Conservation (phyloP, 2,888 invertebrate genomes). For the Silvanus unidentatus region DNA sequence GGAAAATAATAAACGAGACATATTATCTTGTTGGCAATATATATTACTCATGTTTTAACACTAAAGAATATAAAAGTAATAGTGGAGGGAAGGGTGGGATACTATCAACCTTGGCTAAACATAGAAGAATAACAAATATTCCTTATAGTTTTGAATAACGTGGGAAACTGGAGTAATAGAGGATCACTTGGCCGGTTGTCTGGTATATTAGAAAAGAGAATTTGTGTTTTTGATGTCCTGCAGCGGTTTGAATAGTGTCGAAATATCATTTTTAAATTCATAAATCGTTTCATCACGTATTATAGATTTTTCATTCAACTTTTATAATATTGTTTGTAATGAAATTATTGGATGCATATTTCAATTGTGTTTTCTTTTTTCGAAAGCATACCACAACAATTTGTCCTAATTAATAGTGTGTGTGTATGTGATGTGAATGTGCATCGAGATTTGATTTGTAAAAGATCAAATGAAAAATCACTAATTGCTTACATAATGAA, state of each 20-base stretch:
- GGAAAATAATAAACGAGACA: conserved; percentile 12
- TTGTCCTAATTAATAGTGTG: no score
- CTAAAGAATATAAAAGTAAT: conserved; percentile 8
- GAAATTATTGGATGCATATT: background rate
- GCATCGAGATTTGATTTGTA: no score
- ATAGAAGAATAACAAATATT: conserved; percentile 18
- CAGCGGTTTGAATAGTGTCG: conserved; percentile 12
- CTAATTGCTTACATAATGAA: no score
- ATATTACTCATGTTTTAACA: no score
- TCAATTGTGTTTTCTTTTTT: background rate
- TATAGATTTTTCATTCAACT: no score
- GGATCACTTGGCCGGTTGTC: conserved; percentile 19
- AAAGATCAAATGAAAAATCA: no score
- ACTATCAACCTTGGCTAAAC: conserved; percentile 24
- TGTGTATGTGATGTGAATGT: no score
- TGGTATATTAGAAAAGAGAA: background rate
- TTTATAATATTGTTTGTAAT: no score
- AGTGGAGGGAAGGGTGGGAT: conserved; percentile 15
- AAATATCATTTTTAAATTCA: conserved; percentile 14
- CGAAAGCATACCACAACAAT: no score
- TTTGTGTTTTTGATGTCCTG: conserved; percentile 8
- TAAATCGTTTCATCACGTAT: conserved; percentile 11
- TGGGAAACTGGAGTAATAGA: conserved; percentile 24
- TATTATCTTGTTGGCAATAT: background rate
- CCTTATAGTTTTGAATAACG: conserved; percentile 13